phyloP scores from a whole-genome alignment of 2,113 vertebrate genomes.

The Balaenoptera acutorostrata region DNA sequence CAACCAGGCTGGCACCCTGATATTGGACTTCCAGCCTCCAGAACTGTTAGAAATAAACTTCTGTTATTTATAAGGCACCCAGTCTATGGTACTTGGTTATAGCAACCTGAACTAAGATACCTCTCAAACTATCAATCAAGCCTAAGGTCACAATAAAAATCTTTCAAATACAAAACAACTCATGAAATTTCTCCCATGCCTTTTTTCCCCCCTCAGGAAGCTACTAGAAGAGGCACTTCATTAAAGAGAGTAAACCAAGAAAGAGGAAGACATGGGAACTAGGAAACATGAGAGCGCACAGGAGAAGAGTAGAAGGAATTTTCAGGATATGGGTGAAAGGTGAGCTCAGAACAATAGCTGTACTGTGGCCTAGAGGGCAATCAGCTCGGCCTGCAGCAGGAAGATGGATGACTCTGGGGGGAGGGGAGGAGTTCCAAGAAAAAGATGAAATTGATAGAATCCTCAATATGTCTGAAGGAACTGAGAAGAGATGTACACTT shows the following conservation, averaged over 20 bases:
- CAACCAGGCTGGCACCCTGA: background rate
- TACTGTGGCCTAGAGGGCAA: background rate
- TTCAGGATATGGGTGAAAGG: background rate
- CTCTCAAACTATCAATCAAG: background rate
- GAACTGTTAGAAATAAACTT: background rate
- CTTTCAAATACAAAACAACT: background rate
- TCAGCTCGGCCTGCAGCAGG: background rate
- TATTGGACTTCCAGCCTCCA: background rate
- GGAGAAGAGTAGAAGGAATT: background rate
- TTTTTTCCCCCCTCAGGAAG: background rate
- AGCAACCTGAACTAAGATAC: background rate
- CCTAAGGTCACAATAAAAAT: background rate
- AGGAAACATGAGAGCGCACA: background rate
- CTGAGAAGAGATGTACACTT: background rate
- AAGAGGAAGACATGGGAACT: background rate
- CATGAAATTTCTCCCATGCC: background rate
- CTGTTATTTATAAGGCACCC: background rate
- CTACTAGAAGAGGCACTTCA: background rate
- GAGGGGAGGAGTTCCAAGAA: background rate
- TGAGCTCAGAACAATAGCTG: background rate
- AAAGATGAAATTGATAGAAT: background rate
- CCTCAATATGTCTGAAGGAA: background rate
- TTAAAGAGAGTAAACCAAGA: background rate
- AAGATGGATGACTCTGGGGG: background rate
- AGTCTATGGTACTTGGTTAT: background rate